phyloP scores from a whole-genome alignment of 2,888 invertebrate genomes.

The Isotomurus palustris region DNA sequence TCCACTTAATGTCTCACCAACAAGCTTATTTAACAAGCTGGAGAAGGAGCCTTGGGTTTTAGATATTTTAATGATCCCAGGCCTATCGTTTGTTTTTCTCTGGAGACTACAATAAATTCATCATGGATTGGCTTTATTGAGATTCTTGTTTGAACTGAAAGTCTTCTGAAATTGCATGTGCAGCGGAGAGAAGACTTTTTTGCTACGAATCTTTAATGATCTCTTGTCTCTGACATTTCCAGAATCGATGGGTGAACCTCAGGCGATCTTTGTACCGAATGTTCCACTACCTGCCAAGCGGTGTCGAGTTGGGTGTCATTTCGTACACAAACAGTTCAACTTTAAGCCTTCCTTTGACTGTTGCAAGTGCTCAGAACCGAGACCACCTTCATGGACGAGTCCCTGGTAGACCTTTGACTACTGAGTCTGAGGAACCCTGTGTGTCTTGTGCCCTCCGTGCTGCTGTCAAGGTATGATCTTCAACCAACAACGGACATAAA shows the following conservation, averaged over 20 bases:
- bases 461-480: slow-evolving; percentile 42
- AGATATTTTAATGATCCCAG: too few species aligned
- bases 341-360: slow-evolving; percentile 45
- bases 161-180: too few species aligned
- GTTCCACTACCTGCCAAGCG: slow-evolving; percentile 46
- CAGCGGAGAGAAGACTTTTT: too few species aligned
- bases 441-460: slow-evolving; percentile 42
- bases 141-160: too few species aligned
- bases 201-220: neutral
- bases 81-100: too few species aligned
- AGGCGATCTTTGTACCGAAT: slow-evolving; percentile 45
- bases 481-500: too few species aligned
- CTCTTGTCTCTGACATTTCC: slow-evolving; percentile 15
- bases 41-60: too few species aligned
- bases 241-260: slow-evolving; percentile 47
- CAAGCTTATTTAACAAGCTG: too few species aligned
- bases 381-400: slow-evolving; percentile 47
- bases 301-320: slow-evolving; percentile 46
- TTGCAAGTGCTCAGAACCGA: slow-evolving; percentile 46
- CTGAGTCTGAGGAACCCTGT: slow-evolving; percentile 40
- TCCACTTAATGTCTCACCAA: too few species aligned
- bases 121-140: too few species aligned
- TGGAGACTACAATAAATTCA: too few species aligned
- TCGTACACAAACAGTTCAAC: slow-evolving; percentile 43
- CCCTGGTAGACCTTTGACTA: slow-evolving; percentile 43